Conservation (phyloP, 1,140 invertebrate genomes). For the Phymastichus coffea region DNA sequence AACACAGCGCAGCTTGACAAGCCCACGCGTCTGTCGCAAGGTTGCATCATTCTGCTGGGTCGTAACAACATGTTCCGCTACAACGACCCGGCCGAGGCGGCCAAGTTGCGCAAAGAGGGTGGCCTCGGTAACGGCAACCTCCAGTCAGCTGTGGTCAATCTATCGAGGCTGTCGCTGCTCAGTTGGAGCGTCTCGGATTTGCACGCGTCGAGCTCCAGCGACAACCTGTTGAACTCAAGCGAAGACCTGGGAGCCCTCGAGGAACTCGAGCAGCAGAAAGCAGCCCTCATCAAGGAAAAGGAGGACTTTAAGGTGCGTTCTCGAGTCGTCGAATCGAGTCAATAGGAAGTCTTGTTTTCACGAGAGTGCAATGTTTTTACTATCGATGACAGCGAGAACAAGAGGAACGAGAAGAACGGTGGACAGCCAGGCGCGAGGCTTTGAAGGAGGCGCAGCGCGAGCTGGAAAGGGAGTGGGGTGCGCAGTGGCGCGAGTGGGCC, state of each 20-base stretch:
- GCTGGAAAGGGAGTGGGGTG: constrained; percentile 57
- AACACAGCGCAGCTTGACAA: constrained; percentile 77
- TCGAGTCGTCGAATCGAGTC: neutral
- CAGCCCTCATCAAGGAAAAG: constrained; percentile 53
- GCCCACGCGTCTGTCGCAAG: constrained; percentile 74
- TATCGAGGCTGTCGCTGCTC: constrained; percentile 80
- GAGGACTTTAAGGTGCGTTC: constrained; percentile 51
- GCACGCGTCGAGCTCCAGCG: constrained; percentile 67
- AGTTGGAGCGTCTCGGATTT: constrained; percentile 82
- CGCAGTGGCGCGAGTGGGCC: constrained; percentile 55
- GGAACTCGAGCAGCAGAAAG: constrained; percentile 55
- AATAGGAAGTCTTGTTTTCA: neutral
- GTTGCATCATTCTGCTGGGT: constrained; percentile 82
- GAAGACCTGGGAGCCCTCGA: constrained; percentile 52
- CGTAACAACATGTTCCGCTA: constrained; percentile 91
- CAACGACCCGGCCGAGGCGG: constrained; percentile 89
- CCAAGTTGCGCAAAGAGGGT: constrained; percentile 75
- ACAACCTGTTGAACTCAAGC: constrained; percentile 63
- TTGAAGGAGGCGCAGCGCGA: constrained; percentile 57
- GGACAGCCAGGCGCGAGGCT: constrained; percentile 53
- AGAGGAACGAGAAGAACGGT: constrained; percentile 57
- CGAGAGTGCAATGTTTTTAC: no score
- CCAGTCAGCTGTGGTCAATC: constrained; percentile 67
- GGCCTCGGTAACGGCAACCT: constrained; percentile 56
- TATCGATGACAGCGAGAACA: constrained; percentile 49